These are phyloP conservation scores for Tinamus guttatus DNA, from an alignment of 2,113 vertebrate genomes.

Conservation along the genomic window DNA sequence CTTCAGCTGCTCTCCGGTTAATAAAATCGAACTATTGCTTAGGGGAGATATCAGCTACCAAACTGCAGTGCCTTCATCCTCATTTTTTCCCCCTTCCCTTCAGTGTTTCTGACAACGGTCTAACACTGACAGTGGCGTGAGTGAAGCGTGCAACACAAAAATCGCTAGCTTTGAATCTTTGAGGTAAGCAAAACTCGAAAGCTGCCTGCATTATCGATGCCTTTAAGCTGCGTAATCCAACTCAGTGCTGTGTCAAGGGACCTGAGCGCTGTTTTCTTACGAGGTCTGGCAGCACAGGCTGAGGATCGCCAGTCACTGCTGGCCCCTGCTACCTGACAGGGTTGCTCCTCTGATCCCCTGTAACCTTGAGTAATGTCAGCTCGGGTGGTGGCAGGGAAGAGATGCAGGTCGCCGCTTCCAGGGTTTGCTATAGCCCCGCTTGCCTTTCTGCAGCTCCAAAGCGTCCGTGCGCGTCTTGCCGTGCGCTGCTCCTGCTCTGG, in stretches of 20 bases:
- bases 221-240: background rate
- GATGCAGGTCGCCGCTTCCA: background rate
- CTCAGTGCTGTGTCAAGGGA: background rate
- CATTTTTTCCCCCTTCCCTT: background rate
- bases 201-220: background rate
- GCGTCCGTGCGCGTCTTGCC: no score
- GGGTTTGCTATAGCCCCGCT: background rate
- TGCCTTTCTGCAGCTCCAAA: background rate
- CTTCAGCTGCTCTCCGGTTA: background rate
- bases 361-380: background rate
- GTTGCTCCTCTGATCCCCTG: background rate
- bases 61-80: background rate
- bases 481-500: background rate
- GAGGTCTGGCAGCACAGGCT: background rate
- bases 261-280: background rate
- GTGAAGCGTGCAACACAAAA: background rate
- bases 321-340: background rate
- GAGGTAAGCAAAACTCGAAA: background rate
- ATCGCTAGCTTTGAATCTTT: background rate
- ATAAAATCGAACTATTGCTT: constrained; percentile 18
- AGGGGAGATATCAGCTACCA: background rate
- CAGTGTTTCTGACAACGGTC: background rate
- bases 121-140: background rate
- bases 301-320: fast-evolving
- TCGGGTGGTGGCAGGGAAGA: background rate